Conservation (phyloP, 1,140 invertebrate species). For the Odontomachus brunneus region DNA sequence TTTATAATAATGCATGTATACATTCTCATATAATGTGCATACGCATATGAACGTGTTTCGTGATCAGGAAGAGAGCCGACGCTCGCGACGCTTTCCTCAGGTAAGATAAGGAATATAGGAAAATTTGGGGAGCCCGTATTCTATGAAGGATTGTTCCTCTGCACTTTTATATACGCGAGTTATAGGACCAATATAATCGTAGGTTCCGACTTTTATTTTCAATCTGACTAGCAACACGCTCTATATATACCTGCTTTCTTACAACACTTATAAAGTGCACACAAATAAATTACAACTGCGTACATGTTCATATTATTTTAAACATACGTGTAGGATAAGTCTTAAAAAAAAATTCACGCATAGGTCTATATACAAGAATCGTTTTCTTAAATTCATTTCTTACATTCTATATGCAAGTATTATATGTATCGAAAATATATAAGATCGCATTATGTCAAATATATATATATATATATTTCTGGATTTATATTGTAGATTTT, state of each 20-base stretch:
- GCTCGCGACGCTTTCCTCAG: conserved; percentile 50
- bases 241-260: conserved; percentile 56
- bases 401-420: conserved; percentile 50
- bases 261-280: conserved; percentile 18
- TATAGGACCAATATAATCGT: conserved; percentile 56
- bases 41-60: conserved; percentile 57
- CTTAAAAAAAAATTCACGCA: conserved; percentile 34
- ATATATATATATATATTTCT: no score
- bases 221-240: conserved; percentile 56
- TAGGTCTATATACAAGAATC: conserved; percentile 49
- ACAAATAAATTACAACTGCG: conserved; percentile 48
- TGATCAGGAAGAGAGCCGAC: conserved; percentile 60
- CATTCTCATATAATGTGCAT: conserved; percentile 58
- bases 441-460: conserved; percentile 35
- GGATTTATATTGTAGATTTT: conserved; percentile 55
- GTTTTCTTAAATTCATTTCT: conserved; percentile 57
- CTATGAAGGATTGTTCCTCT: conserved; percentile 66
- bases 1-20: conserved; percentile 52
- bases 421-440: conserved; percentile 37
- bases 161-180: conserved; percentile 72
- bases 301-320: conserved; percentile 64
- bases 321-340: conserved; percentile 20
- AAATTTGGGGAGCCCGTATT: conserved; percentile 49
- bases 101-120: conserved; percentile 54
- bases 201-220: conserved; percentile 65